Conservation (phyloP, 2,113 vertebrate genomes). For the Seriola rivoliana region DNA sequence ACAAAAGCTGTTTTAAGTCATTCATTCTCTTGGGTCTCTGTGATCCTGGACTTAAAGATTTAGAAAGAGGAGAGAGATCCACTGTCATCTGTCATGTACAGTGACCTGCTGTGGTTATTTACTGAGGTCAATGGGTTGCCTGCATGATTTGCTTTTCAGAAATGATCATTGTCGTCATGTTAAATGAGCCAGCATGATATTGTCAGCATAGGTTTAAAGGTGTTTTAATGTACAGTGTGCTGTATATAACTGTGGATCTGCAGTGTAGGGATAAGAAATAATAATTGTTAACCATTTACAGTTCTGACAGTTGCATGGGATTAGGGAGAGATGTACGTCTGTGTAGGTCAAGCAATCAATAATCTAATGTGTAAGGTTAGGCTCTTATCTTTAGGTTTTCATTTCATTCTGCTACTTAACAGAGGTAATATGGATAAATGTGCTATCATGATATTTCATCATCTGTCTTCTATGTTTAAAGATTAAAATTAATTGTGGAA, state of each 20-base stretch:
- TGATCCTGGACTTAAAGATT: slow-evolving; percentile 1
- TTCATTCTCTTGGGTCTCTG: neutral
- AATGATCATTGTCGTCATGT: slow-evolving; percentile 21
- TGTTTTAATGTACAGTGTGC: slow-evolving; percentile 3
- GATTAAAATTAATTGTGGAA: slow-evolving; percentile 26
- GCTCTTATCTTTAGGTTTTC: slow-evolving; percentile 35
- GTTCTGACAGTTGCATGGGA: slow-evolving; percentile 47
- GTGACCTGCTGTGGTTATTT: neutral
- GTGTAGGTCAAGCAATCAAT: slow-evolving; percentile 21
- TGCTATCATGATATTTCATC: slow-evolving; percentile 24
- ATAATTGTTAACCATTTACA: slow-evolving; percentile 15
- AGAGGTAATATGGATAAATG: slow-evolving; percentile 34
- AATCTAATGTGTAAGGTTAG: slow-evolving; percentile 15
- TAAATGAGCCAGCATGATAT: slow-evolving; percentile 23
- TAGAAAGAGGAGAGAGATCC: neutral
- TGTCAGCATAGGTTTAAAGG: slow-evolving; percentile 12
- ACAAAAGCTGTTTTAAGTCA: neutral
- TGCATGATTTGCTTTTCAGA: slow-evolving; percentile 47
- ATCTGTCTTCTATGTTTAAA: slow-evolving; percentile 39
- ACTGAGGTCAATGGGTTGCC: neutral
- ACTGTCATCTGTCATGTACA: slow-evolving; percentile 1
- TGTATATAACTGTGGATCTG: slow-evolving; percentile 9
- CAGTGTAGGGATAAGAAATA: slow-evolving; percentile 23
- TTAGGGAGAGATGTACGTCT: slow-evolving; percentile 35
- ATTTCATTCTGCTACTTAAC: slow-evolving; percentile 53